Evolutionary conservation across 2,113 vertebrate species (phyloP).

Genomic region (Nothoprocta pentlandii): DNA sequence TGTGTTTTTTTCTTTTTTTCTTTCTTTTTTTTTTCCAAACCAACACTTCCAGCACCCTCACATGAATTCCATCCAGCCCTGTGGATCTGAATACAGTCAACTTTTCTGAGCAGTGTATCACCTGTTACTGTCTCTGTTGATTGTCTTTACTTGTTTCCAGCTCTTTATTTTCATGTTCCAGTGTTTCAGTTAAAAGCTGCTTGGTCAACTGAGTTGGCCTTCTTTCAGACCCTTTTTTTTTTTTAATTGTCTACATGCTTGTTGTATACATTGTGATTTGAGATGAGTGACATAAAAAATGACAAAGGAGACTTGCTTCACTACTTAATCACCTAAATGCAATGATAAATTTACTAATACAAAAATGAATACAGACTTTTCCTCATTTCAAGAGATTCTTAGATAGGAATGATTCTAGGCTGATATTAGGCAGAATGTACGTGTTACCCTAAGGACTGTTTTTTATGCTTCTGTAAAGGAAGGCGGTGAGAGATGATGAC

Average conservation of each 20-base stretch:
- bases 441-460: rapidly evolving
- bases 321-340: background rate
- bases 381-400: background rate
- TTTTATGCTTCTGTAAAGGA: background rate
- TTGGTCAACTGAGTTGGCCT: background rate
- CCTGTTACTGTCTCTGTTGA: background rate
- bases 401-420: background rate
- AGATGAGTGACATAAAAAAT: background rate
- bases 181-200: background rate
- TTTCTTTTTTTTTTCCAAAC: background rate
- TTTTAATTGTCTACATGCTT: background rate
- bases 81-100: background rate
- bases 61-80: background rate
- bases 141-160: background rate
- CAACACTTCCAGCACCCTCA: background rate
- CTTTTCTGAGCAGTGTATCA: background rate
- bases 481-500: background rate
- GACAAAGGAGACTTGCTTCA: background rate
- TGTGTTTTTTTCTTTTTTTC: background rate
- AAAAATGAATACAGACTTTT: background rate
- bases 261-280: background rate
- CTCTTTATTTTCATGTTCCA: background rate
- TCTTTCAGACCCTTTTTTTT: background rate
- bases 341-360: background rate
- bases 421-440: background rate